Evolutionary conservation across 2,113 vertebrate genomes (phyloP).

Genomic region (Gymnorhina tibicen): DNA sequence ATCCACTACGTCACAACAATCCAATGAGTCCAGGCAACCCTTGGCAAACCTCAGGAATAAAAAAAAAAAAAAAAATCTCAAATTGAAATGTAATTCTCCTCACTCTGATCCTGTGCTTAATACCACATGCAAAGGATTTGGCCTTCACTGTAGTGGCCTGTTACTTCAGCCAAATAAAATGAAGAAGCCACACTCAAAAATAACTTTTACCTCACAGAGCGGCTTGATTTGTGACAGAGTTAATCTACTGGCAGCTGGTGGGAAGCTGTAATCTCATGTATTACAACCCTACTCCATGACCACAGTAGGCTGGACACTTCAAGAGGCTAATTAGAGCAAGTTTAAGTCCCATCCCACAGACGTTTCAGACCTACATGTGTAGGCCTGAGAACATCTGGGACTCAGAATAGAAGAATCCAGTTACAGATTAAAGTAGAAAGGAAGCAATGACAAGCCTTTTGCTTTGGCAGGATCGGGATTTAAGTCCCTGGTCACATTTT

Average conservation of each 20-base stretch:
- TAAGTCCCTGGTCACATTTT: neutral
- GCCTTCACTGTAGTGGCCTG: neutral
- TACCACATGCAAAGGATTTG: neutral
- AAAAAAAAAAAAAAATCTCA: neutral
- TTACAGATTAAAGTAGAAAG: neutral
- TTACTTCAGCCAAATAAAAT: neutral
- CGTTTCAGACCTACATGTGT: accelerated
- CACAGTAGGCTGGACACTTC: neutral
- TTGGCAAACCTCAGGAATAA: neutral
- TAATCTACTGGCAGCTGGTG: neutral
- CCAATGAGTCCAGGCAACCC: neutral
- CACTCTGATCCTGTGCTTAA: neutral
- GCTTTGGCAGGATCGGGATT: neutral
- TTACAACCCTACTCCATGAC: neutral
- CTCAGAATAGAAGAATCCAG: neutral
- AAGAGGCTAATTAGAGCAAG: neutral
- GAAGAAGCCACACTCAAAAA: neutral
- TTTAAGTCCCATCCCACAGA: neutral
- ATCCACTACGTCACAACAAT: neutral
- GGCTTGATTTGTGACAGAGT: neutral
- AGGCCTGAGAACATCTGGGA: neutral
- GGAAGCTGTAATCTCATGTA: neutral
- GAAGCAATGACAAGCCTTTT: neutral
- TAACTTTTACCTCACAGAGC: neutral
- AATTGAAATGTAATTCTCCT: neutral